Conservation (phyloP, 2,888 invertebrate species). For the Agrotis clavis region DNA sequence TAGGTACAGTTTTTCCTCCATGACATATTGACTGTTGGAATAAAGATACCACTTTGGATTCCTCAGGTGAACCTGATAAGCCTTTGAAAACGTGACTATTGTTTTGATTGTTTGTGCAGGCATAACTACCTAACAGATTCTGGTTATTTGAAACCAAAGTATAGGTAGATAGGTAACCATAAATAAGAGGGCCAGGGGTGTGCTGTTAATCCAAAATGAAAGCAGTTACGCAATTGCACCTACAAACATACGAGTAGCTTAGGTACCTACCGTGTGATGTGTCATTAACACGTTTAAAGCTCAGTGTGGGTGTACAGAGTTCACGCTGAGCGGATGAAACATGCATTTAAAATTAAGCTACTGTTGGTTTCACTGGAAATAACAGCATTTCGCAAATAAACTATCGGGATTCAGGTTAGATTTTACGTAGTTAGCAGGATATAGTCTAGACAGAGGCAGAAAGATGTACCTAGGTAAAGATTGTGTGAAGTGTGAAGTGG, state of each 20-base stretch:
- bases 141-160: neutral
- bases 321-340: slow-evolving; percentile 30
- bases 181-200: neutral
- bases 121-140: neutral
- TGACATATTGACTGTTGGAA: neutral
- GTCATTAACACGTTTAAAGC: slow-evolving; percentile 48
- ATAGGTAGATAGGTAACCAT: neutral
- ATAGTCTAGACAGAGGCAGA: neutral
- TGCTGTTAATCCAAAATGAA: neutral
- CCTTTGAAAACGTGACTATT: neutral
- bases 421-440: neutral
- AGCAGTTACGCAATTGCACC: slow-evolving; percentile 26
- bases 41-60: too few species aligned
- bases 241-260: neutral
- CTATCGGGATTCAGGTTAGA: neutral
- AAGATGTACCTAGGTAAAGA: neutral
- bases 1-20: neutral
- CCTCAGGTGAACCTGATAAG: neutral
- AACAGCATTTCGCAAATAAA: slow-evolving; percentile 20
- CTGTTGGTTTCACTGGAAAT: slow-evolving; percentile 26
- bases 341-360: slow-evolving; percentile 40
- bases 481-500: too few species aligned
- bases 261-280: slow-evolving; percentile 22
- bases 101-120: neutral
- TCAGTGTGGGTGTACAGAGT: slow-evolving; percentile 46